Percentiles rank a stretch among this genome's conserved stretches.
phyloP scores from a whole-genome alignment of 2,888 invertebrate genomes.

The Chalcis sispes region DNA sequence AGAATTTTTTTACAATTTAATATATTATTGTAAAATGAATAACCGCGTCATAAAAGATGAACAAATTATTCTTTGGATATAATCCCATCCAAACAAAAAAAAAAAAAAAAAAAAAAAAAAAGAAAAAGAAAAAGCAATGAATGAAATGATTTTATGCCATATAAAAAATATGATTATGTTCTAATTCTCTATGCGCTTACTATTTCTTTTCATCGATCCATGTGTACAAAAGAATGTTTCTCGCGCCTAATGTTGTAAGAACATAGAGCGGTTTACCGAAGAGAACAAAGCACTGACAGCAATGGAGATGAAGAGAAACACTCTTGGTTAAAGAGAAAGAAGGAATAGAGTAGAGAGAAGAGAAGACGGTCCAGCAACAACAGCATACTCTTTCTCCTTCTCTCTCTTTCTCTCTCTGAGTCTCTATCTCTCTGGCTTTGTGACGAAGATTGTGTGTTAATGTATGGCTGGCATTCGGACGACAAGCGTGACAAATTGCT shows the following conservation, averaged over 20 bases:
- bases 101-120: no score
- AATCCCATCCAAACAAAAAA: no score
- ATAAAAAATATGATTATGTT: no score
- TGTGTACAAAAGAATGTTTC: no score
- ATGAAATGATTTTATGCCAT: no score
- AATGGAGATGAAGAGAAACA: conserved; percentile 3
- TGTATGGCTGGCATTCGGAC: conserved; percentile 75
- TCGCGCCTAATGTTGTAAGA: no score
- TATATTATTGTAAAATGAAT: no score
- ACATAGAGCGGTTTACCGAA: conserved; percentile 64
- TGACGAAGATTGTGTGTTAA: conserved; percentile 73
- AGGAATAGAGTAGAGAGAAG: conserved; percentile 15
- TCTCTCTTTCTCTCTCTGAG: conserved; percentile 45
- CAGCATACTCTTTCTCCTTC: not conserved
- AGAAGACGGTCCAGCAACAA: conserved; percentile 12
- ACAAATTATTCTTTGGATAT: no score
- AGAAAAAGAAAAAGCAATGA: no score
- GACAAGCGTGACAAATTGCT: conserved; percentile 76
- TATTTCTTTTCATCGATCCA: no score
- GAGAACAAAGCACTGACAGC: not conserved
- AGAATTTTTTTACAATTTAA: no score
- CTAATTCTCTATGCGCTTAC: not conserved
- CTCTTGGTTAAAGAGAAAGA: conserved; percentile 54
- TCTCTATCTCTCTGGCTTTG: conserved; percentile 34
- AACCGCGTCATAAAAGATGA: no score